Evolutionary conservation across 2,888 invertebrate genomes (phyloP).

Genomic region (Metalampra italica): DNA sequence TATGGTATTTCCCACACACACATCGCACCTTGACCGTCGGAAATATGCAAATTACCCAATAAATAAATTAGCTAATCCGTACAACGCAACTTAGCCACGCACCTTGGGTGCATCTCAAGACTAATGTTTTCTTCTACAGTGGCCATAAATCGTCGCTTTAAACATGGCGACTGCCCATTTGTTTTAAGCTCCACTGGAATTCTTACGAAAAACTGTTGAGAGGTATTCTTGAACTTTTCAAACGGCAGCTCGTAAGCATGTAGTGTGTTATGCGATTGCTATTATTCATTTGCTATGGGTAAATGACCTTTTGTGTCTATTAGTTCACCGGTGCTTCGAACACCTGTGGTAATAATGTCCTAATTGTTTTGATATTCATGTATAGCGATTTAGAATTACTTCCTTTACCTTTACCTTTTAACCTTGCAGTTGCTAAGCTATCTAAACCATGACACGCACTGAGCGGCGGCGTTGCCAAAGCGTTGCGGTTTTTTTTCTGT

Average conservation of each 20-base stretch:
- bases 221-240: constrained; percentile 10
- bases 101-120: not conserved
- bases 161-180: constrained; percentile 13
- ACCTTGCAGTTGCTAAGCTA: no score
- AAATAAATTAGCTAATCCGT: not conserved
- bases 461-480: no score
- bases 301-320: constrained; percentile 20
- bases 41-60: not conserved
- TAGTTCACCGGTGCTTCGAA: constrained; percentile 2
- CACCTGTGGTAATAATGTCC: constrained; percentile 7
- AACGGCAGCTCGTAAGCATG: constrained; percentile 1
- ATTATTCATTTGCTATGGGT: constrained; percentile 20
- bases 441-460: no score
- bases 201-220: constrained; percentile 9
- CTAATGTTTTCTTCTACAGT: not conserved
- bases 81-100: not conserved
- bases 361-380: constrained; percentile 4
- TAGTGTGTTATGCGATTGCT: constrained; percentile 2
- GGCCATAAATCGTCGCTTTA: constrained; percentile 7
- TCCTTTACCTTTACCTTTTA: not conserved
- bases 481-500: no score
- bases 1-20: not conserved
- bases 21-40: not conserved
- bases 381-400: not conserved
- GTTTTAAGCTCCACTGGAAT: not conserved